These are phyloP conservation scores for Trichonephila clavata DNA, from an alignment of 1,140 invertebrate genomes.

Conservation along the genomic window DNA sequence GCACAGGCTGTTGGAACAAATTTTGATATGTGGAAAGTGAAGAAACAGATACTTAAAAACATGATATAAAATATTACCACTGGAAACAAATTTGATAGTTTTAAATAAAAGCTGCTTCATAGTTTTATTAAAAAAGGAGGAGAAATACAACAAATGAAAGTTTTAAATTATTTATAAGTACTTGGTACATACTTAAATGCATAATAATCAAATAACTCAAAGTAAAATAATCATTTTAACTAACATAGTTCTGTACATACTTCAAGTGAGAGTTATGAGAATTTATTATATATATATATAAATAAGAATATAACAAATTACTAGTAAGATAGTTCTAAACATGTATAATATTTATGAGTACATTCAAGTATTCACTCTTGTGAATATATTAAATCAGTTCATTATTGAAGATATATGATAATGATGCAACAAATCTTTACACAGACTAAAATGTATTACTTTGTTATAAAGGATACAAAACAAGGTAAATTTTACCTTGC, in stretches of 20 bases:
- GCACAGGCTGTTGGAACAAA: neutral
- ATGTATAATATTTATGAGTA: neutral
- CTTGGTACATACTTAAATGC: neutral
- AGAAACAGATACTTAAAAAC: neutral
- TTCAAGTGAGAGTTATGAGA: no score
- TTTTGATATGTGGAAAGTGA: neutral
- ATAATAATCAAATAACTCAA: neutral
- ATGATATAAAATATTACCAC: neutral
- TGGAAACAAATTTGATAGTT: neutral
- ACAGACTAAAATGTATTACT: neutral
- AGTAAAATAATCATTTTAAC: neutral
- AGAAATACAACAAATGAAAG: neutral
- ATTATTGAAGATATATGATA: neutral
- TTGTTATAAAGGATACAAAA: neutral
- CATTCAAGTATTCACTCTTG: neutral
- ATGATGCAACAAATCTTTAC: neutral
- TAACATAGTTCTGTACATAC: no score
- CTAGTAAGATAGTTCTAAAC: no score
- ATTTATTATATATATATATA: no score
- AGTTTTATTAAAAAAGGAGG: no score
- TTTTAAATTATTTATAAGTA: neutral
- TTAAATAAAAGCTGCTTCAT: no score
- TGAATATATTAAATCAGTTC: neutral
- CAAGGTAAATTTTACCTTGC: neutral
- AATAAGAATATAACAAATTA: no score